Evolutionary conservation across 2,888 invertebrate genomes (phyloP), one percentile per base, ranked within the genome.

Genomic region (Macaria liturata): DNA sequence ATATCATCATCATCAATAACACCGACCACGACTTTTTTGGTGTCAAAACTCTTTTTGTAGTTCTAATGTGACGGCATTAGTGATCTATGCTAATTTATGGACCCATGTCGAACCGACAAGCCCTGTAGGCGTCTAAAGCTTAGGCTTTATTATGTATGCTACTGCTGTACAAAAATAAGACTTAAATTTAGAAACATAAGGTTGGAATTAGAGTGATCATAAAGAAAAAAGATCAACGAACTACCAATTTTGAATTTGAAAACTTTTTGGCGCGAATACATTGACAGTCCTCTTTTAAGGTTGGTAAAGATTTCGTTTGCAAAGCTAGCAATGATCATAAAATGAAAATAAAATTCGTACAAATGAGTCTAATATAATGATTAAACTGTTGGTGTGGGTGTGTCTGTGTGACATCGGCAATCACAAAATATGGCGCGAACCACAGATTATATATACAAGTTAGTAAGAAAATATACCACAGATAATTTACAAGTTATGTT

Each of bases 41-140:
- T 56, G 55, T 60, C 55, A 60, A 50, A 57, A 59, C 59, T 54
- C 43, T 62, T 59, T 62, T 62, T 54, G 52, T 61, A 4, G 9
- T 56, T 31, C 50, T 54, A 61, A 57, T 57, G 54, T 57, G 61
- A 57, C 57, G 51, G 4, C 49, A 57, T 55, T 50, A 57, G 57
- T 31, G 49, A 46, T 54, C 51, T 57, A 54, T 59, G 59, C 44
- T 55, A 57, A 59, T 63, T 55, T 63, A 59, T 44, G 49, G 37
- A 46, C 53, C 52, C 55, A 58, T 50, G 47, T 55, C 32, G 55
- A 43, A 45, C 34, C 32, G 48, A 47, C 46, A 57, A 39, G 9
- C 37, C 37, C 42, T 50, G 62, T 60, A 57, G 59, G 62, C 9
- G 46, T 46, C 39, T 9, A 59, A 47, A 30, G 39, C 32, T 39